A percentile compares a stretch with the other conserved stretches of the same genome.
phyloP scores from a whole-genome alignment of 1,140 invertebrate genomes.

The Phthorimaea operculella region DNA sequence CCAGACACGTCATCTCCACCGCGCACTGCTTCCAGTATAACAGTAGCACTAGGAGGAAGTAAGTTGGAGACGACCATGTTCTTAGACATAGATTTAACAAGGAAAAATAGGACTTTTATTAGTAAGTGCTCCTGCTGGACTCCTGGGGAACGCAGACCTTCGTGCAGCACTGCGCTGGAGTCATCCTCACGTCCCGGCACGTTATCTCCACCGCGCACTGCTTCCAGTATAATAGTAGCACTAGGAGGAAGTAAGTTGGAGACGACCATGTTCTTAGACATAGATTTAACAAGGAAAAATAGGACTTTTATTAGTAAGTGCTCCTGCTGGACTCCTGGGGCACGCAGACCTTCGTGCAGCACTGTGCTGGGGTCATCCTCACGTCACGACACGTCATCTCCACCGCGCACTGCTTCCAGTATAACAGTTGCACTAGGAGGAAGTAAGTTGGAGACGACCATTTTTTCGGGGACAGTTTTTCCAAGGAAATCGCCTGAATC shows the following conservation, averaged over 20 bases:
- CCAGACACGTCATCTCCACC: conserved; percentile 45
- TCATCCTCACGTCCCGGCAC: conserved; percentile 50
- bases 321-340: conserved; percentile 49
- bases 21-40: conserved; percentile 56
- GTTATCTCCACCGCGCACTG: conserved; percentile 53
- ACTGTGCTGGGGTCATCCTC: conserved; percentile 55
- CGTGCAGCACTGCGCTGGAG: conserved; percentile 49
- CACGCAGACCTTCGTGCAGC: conserved; percentile 34
- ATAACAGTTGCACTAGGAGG: conserved; percentile 35
- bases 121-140: conserved; percentile 45
- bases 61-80: too few relatives aligned
- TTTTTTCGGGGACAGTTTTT: too few relatives aligned
- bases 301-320: too few relatives aligned
- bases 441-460: too few relatives aligned
- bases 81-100: too few relatives aligned
- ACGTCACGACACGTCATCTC: conserved; percentile 50
- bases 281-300: too few relatives aligned
- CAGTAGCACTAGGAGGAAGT: conserved; percentile 40
- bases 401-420: conserved; percentile 53
- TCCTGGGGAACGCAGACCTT: conserved; percentile 41
- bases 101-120: too few relatives aligned
- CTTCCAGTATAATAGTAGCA: conserved; percentile 43
- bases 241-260: conserved; percentile 48
- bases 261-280: too few relatives aligned
- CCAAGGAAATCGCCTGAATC: too few relatives aligned